Conservation (phyloP, 1,140 invertebrate species). For the Latrodectus geometricus region DNA sequence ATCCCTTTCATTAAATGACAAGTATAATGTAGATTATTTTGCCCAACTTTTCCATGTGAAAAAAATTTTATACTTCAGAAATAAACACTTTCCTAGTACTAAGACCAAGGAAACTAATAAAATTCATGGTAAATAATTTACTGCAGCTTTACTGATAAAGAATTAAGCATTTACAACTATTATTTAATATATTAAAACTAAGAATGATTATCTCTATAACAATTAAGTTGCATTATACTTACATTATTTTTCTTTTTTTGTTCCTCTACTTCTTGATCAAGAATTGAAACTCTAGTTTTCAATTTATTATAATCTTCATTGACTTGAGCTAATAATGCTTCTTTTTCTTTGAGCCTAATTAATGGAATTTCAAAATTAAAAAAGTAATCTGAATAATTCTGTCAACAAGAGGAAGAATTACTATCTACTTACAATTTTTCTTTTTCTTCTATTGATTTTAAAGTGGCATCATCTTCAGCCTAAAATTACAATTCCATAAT, state of each 20-base stretch:
- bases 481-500: not conserved
- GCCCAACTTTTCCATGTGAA: too few relatives aligned
- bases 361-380: not conserved
- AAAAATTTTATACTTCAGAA: too few relatives aligned
- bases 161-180: too few relatives aligned
- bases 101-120: too few relatives aligned
- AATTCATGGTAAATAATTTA: too few relatives aligned
- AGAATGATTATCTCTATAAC: too few relatives aligned
- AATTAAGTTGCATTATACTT: not conserved
- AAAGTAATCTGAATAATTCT: not conserved
- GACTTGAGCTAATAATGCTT: constrained; percentile 12
- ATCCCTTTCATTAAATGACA: too few relatives aligned
- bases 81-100: too few relatives aligned
- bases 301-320: constrained; percentile 48
- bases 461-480: not conserved
- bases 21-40: too few relatives aligned
- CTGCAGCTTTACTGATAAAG: too few relatives aligned
- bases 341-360: constrained; percentile 47
- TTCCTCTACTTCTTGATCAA: constrained; percentile 42
- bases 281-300: constrained; percentile 19
- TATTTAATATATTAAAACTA: too few relatives aligned
- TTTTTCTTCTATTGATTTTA: constrained; percentile 45
- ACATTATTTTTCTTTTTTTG: constrained; percentile 63
- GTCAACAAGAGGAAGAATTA: not conserved
- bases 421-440: constrained; percentile 39